Evolutionary conservation across 2,113 vertebrate species (phyloP).

Genomic region (Oreocharis arfaki): DNA sequence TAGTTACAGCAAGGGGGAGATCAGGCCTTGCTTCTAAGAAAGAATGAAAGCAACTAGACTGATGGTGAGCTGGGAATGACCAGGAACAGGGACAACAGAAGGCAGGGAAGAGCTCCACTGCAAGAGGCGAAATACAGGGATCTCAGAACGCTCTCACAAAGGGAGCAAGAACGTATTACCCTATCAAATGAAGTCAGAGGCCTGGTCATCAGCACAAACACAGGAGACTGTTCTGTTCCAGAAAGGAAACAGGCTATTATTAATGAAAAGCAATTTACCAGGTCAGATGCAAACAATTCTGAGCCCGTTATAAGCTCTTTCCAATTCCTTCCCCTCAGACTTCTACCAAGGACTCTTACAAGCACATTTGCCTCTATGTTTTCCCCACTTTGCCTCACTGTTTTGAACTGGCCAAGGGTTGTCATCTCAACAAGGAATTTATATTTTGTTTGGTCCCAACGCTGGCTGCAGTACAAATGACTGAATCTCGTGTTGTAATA

Average conservation of each 20-base stretch:
- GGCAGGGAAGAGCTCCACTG: background rate
- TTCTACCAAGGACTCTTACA: background rate
- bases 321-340: background rate
- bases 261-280: background rate
- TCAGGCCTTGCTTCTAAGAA: background rate
- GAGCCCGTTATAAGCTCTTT: background rate
- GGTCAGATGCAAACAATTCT: background rate
- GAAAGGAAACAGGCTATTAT: background rate
- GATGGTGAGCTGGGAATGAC: background rate
- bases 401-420: background rate
- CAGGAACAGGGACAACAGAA: background rate
- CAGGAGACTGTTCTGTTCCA: background rate
- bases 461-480: background rate
- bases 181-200: background rate
- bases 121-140: background rate
- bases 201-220: background rate
- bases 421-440: background rate
- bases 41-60: background rate
- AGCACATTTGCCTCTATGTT: background rate
- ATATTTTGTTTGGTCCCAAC: background rate
- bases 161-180: background rate
- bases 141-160: background rate
- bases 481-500: background rate
- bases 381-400: background rate
- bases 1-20: background rate